These are phyloP conservation scores for Ashinkailepas kermadecensis DNA, from an alignment of 2,888 invertebrate species.

Conservation along the genomic window DNA sequence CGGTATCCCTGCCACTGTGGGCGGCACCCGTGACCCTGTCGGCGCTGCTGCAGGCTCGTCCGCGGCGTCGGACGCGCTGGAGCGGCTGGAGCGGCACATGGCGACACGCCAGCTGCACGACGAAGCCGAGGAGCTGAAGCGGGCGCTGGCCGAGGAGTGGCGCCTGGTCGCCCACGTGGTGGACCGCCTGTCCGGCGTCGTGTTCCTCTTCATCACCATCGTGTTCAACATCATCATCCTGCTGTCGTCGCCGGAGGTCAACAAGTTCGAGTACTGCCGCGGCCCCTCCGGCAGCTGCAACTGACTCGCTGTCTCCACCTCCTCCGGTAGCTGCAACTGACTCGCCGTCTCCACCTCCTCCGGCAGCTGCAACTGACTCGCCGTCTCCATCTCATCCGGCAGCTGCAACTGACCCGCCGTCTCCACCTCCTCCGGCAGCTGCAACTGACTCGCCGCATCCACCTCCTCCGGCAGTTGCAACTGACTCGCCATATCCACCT, in stretches of 20 bases:
- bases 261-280: constrained; percentile 6
- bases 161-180: neutral
- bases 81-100: neutral
- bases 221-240: constrained; percentile 3
- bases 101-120: neutral
- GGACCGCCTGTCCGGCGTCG: neutral
- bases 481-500: no score
- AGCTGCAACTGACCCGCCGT: no score
- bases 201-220: neutral
- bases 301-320: neutral
- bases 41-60: no score
- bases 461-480: no score
- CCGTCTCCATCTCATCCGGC: no score
- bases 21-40: no score
- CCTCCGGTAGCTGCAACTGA: no score
- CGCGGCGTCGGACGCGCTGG: neutral
- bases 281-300: constrained; percentile 21
- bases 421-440: no score
- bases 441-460: no score
- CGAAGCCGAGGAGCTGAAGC: neutral
- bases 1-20: no score
- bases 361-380: no score
- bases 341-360: no score
- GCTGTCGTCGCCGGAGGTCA: neutral
- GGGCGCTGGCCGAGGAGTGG: constrained; percentile 19